Evolutionary conservation across 2,888 invertebrate genomes (phyloP).

Genomic region (Ichneumoninae sp.): DNA sequence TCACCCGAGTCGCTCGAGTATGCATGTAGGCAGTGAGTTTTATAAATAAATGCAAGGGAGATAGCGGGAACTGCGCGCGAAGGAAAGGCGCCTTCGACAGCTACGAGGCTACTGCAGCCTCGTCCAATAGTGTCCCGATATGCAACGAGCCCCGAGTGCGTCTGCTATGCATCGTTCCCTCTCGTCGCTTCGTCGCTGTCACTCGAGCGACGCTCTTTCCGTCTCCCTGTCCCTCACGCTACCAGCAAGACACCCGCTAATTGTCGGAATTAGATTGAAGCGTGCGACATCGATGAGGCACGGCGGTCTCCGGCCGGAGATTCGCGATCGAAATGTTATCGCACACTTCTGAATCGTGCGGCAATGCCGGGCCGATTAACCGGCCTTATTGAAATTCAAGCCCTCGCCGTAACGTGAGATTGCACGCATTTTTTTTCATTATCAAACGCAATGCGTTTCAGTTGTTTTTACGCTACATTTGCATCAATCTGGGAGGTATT

Average conservation of each 20-base stretch:
- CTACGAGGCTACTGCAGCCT: slow-evolving; percentile 44
- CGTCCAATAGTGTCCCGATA: slow-evolving; percentile 56
- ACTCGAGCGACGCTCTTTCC: background rate
- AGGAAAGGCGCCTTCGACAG: slow-evolving; percentile 32
- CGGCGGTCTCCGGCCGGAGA: background rate
- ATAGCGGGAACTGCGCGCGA: slow-evolving; percentile 3
- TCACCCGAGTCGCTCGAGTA: background rate
- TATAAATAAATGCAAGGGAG: slow-evolving; percentile 38
- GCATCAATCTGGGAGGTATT: background rate
- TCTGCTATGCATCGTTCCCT: slow-evolving; percentile 25
- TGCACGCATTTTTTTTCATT: background rate
- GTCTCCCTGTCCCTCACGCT: background rate
- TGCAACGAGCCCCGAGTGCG: slow-evolving; percentile 47
- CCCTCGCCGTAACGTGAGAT: background rate
- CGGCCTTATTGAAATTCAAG: slow-evolving; percentile 14
- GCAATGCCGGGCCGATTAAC: background rate
- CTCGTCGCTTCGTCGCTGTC: slow-evolving; percentile 3
- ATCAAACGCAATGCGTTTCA: background rate
- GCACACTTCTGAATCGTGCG: background rate
- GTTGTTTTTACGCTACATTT: background rate
- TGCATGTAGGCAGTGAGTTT: slow-evolving; percentile 9
- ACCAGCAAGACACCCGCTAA: slow-evolving; percentile 6
- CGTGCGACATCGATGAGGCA: slow-evolving; percentile 1
- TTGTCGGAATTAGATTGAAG: slow-evolving; percentile 26
- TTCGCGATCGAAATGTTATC: background rate